Conservation (phyloP, 1,140 invertebrate species). For the Calosoma granatense region DNA sequence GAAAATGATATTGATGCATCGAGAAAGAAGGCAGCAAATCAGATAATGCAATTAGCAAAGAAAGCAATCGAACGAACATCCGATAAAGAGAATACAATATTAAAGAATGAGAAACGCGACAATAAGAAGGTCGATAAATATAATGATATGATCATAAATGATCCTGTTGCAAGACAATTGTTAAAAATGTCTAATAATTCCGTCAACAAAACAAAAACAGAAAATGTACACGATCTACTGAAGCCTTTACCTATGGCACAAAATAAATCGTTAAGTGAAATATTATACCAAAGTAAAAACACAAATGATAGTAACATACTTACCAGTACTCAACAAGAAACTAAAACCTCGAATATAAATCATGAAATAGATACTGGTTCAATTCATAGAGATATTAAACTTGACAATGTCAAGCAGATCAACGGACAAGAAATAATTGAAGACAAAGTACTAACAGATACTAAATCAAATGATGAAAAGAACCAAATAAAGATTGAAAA, state of each 20-base stretch:
- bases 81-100: neutral
- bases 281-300: neutral
- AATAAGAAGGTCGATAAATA: neutral
- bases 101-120: neutral
- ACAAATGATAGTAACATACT: no score
- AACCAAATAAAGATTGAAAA: no score
- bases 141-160: neutral
- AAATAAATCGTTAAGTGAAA: neutral
- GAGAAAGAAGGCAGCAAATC: slow-evolving; percentile 13
- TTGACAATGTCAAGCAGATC: no score
- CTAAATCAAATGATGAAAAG: no score
- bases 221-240: neutral
- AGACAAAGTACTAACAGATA: no score
- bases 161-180: neutral
- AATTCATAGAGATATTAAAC: no score
- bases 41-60: neutral
- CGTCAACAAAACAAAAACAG: neutral
- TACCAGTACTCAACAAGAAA: no score
- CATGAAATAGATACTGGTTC: no score
- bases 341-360: no score
- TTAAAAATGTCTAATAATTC: neutral
- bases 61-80: neutral
- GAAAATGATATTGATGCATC: slow-evolving; percentile 16
- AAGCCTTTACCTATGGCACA: neutral
- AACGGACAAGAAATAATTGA: no score